Evolutionary conservation across 1,140 invertebrate genomes (phyloP), one percentile per base, ranked within the genome.

Genomic region (Platyscapa corneri): DNA sequence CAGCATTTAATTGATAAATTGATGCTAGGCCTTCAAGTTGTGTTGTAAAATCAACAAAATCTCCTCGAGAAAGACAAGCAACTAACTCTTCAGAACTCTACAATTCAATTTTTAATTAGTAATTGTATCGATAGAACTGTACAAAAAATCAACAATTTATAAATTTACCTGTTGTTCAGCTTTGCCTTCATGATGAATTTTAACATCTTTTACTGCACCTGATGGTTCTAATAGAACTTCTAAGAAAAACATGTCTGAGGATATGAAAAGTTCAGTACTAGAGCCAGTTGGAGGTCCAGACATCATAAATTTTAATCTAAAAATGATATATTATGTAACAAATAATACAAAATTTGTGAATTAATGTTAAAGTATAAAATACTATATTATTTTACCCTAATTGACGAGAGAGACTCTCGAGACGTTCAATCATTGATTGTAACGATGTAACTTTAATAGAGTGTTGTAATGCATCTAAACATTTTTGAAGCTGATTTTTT

Each of bases 241-340:
- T 87, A 99, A 95, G 91, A 98, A 98, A 92, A 99, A 99, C 98
- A 99, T 99, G 91, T 99, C 98, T 0, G 97, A 98, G 39, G 97
- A 98, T 92, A 99, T 98, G 89, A 98, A 98, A 86, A 97, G 95
- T 90, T 97, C 96, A 60, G 96, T 95, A 67, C 95, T 87, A 95
- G 94, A 89, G 94, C 95, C 82, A 64, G 82, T 96, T 95, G 82
- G 95, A 94, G 87, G 96, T 95, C 89, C 96, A 86, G 70, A 81
- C 67, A 87, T 87, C 65, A 87, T 84, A 6, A 88, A 86, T 56
- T 87, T 89, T 70, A 87, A 80, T 64, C 82, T 85, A 82, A 82
- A 81, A 60, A 70, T 67, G 64, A 39, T 32, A 18, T 53, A 83
- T 60, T 60, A 78, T 65, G 64, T 7, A 82, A 75, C 81, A 72